These are phyloP conservation scores for Upupa epops DNA, from an alignment of 2,113 vertebrate species.

Conservation along the genomic window DNA sequence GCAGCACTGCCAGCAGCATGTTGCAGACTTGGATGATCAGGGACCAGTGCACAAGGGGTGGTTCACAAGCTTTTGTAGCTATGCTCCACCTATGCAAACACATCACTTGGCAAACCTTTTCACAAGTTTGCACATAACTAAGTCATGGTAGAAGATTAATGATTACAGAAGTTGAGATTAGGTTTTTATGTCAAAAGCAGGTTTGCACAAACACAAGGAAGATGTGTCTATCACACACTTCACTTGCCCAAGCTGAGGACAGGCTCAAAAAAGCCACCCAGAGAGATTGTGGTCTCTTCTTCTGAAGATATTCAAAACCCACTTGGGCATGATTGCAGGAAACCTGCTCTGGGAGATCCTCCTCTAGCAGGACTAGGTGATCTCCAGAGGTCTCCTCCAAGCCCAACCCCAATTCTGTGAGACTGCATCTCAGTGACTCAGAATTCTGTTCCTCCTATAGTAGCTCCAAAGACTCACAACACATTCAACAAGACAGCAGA, in stretches of 20 bases:
- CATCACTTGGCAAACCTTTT: neutral
- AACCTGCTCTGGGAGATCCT: no score
- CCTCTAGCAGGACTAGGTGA: no score
- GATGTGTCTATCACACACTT: neutral
- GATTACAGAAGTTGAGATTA: neutral
- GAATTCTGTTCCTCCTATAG: neutral
- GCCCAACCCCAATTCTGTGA: no score
- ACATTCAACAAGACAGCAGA: neutral
- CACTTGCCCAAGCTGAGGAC: accelerated
- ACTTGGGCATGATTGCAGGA: no score
- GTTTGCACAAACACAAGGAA: accelerated
- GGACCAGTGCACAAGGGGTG: accelerated
- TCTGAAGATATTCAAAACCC: no score
- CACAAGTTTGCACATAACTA: accelerated
- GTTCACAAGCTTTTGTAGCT: neutral
- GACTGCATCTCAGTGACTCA: neutral
- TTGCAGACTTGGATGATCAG: accelerated
- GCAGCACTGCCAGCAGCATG: neutral
- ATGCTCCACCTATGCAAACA: accelerated
- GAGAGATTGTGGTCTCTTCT: no score
- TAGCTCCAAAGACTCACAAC: neutral
- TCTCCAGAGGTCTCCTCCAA: no score
- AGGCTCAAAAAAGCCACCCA: no score
- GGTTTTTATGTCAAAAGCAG: neutral
- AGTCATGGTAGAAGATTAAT: accelerated